Evolutionary conservation across 2,888 invertebrate genomes (phyloP), one percentile per base, ranked within the genome.

Genomic region (Conchocele bisecta): DNA sequence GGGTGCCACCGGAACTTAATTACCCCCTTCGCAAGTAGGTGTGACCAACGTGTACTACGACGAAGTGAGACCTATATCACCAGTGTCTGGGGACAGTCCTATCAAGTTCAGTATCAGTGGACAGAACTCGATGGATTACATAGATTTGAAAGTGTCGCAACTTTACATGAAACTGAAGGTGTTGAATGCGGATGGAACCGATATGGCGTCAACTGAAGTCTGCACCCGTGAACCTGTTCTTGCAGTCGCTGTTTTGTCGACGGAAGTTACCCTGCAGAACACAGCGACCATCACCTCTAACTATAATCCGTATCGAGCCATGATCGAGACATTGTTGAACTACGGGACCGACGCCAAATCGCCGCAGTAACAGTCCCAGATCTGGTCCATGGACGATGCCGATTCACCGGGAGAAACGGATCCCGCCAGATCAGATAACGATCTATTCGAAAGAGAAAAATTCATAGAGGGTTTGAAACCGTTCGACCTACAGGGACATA

Each of bases 81-180:
- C 72, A 53, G 53, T 72, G 6, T 48, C 68, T 3, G 61, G 56
- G 13, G 69, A 72, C 24, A 65, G 61, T 7, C 68, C 72, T 3
- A 61, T 72, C 17, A 69, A 76, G 44, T 76, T 76, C 69, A 50
- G 51, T 58, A 72, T 72, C 11, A 76, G 61, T 50, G 63, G 65
- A 50, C 72, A 76, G 39, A 70, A 76, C 51, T 64, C 65, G 9
- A 60, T 72, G 65, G 72, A 76, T 28, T 72, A 69, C 46, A 26
- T 72, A 15, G 63, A 72, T 29, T 22, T 72, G 15, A 48, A 44
- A 51, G 63, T 33, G 9, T 51, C 58, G 15, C 56, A 60, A 35
- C 22, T 72, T 9, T 58, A 58, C 39, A 54, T 66, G 3, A 72
- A 61, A 42, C 26, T 67, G 20, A 67, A 72, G 29, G 39, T 67